Evolutionary conservation across 2,113 vertebrate genomes (phyloP).

Genomic region (Vicugna pacos): DNA sequence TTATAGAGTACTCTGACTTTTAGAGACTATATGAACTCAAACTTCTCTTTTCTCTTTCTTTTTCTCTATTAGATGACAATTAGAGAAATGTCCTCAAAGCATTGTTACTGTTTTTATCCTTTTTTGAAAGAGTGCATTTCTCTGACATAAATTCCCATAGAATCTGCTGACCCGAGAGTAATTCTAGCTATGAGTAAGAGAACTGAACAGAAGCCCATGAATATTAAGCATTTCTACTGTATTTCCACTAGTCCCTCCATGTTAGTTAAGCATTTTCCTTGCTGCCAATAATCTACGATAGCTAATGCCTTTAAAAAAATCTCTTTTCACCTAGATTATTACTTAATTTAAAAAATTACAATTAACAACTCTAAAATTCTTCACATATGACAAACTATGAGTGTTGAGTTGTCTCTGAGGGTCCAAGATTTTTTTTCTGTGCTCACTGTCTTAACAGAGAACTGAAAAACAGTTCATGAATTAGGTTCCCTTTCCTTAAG

Average conservation of each 20-base stretch:
- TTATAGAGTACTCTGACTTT: background rate
- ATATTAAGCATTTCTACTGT: background rate
- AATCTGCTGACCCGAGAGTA: constrained; percentile 2
- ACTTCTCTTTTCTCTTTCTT: background rate
- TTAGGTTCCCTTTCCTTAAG: background rate
- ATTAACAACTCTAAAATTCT: constrained; percentile 40
- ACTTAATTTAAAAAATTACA: constrained; percentile 5
- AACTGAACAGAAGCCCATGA: background rate
- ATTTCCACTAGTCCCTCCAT: background rate
- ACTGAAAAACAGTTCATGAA: background rate
- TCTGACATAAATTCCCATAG: background rate
- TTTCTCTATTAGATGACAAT: background rate
- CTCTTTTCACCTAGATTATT: constrained; percentile 33
- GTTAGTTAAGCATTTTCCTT: background rate
- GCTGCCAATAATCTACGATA: background rate
- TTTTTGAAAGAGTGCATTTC: background rate
- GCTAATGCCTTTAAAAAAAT: background rate
- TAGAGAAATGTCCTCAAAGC: background rate
- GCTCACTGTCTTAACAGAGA: constrained; percentile 31
- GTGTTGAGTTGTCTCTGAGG: background rate
- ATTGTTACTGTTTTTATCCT: background rate
- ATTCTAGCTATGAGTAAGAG: background rate
- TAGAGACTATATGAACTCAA: background rate
- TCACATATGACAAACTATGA: background rate
- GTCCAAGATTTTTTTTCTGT: constrained; percentile 33